These are phyloP conservation scores for Silvanus unidentatus DNA, from an alignment of 2,888 invertebrate genomes.

Conservation along the genomic window DNA sequence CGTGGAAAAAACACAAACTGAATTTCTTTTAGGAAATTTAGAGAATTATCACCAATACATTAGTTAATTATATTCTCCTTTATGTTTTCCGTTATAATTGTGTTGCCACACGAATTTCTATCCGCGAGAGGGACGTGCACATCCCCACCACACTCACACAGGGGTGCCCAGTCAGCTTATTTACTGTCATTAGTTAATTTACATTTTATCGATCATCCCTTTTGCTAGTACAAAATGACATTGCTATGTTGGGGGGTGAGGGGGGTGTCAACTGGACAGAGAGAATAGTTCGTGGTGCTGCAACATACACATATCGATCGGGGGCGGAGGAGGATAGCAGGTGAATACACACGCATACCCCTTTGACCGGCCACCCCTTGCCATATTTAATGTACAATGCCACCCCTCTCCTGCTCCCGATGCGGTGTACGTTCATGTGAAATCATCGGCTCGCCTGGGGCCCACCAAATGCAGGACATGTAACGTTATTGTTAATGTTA, in stretches of 20 bases:
- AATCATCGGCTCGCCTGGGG: constrained; percentile 4
- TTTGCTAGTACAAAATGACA: constrained; percentile 11
- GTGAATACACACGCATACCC: constrained; percentile 36
- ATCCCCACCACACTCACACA: no score
- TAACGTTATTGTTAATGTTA: no score
- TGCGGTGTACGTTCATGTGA: constrained; percentile 5
- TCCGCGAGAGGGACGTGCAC: no score
- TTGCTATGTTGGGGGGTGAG: constrained; percentile 14
- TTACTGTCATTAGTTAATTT: constrained; percentile 25
- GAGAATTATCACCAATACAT: no score
- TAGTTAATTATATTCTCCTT: no score
- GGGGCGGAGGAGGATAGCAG: constrained; percentile 31
- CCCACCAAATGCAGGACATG: constrained; percentile 4
- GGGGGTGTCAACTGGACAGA: constrained; percentile 7
- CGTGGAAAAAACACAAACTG: no score
- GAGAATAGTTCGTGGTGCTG: constrained; percentile 18
- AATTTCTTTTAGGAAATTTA: no score
- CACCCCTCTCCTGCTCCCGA: constrained; percentile 19
- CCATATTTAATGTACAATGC: constrained; percentile 22
- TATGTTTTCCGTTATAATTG: no score
- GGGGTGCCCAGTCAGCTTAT: constrained; percentile 11
- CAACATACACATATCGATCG: constrained; percentile 27
- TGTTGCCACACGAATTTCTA: no score
- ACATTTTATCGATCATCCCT: constrained; percentile 23
- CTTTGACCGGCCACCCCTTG: constrained; percentile 27